A percentile compares a stretch with the other conserved stretches of the same genome.
These are phyloP conservation scores for Chrysina gloriosa DNA, from an alignment of 2,888 invertebrate species.

Conservation along the genomic window DNA sequence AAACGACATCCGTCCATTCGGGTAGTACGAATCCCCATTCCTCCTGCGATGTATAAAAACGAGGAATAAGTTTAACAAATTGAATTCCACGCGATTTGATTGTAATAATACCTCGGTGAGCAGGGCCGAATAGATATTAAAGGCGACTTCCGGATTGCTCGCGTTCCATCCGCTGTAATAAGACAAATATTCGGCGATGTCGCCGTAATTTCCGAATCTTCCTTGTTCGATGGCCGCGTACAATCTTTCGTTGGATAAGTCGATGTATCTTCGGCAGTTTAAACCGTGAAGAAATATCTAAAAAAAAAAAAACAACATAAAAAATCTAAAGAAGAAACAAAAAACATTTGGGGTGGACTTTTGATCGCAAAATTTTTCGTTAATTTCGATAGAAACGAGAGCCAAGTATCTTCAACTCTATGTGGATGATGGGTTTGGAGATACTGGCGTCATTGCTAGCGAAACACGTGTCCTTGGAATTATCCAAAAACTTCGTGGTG, in stretches of 20 bases:
- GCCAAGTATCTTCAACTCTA: too few species aligned
- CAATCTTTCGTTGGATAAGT: conserved; percentile 1
- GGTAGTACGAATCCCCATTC: conserved; percentile 61
- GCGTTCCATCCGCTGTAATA: conserved; percentile 40
- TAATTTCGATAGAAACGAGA: too few species aligned
- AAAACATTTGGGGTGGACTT: too few species aligned
- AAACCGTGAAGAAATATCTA: conserved; percentile 32
- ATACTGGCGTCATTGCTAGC: too few species aligned
- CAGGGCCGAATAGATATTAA: conserved; percentile 34
- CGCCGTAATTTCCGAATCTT: conserved; percentile 28
- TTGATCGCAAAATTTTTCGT: too few species aligned
- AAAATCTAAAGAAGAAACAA: too few species aligned
- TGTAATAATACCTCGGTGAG: conserved; percentile 27
- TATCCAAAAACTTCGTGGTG: too few species aligned
- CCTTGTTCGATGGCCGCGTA: conserved; percentile 11
- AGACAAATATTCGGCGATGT: conserved; percentile 34
- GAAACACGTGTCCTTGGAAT: too few species aligned
- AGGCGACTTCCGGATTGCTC: conserved; percentile 14
- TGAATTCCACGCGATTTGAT: background rate
- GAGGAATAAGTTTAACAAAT: conserved; percentile 27
- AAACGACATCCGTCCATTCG: conserved; percentile 61
- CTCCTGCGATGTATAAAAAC: conserved; percentile 46
- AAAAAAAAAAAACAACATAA: background rate
- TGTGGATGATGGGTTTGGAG: too few species aligned
- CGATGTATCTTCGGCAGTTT: conserved; percentile 30